phyloP scores from a whole-genome alignment of 2,888 invertebrate genomes.

The Heliconius hortense region DNA sequence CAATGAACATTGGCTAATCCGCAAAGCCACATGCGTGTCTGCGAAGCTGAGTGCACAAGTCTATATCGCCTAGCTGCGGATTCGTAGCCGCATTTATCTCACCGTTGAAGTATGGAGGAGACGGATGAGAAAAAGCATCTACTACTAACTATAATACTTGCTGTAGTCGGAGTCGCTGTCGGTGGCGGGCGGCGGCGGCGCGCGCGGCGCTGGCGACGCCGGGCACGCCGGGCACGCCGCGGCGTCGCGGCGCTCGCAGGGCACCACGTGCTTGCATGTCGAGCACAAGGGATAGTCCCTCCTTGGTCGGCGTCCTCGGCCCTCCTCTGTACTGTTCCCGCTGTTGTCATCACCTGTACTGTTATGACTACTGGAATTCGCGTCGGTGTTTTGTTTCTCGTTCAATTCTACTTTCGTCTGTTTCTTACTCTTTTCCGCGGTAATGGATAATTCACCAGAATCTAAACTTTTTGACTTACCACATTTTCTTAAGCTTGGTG shows the following conservation, averaged over 20 bases:
- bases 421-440: conserved; percentile 69
- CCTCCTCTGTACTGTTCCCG: conserved; percentile 56
- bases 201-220: conserved; percentile 34
- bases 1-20: conserved; percentile 28
- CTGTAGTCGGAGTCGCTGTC: conserved; percentile 79
- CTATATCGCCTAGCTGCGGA: conserved; percentile 42
- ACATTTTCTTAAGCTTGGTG: conserved; percentile 84
- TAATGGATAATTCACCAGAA: conserved; percentile 89
- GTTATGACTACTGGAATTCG: conserved; percentile 54
- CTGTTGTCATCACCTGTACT: conserved; percentile 59
- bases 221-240: conserved; percentile 48
- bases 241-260: conserved; percentile 50
- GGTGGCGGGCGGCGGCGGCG: conserved; percentile 48
- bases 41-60: conserved; percentile 36
- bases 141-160: conserved; percentile 82
- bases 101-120: conserved; percentile 50
- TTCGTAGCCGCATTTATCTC: conserved; percentile 43
- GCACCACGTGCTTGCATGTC: conserved; percentile 56
- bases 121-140: conserved; percentile 70
- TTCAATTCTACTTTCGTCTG: conserved; percentile 48
- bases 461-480: conserved; percentile 93
- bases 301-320: conserved; percentile 47
- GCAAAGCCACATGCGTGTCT: conserved; percentile 43
- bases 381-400: conserved; percentile 45
- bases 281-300: conserved; percentile 59